These are phyloP conservation scores for Silurus meridionalis DNA, from an alignment of 2,113 vertebrate species.

Conservation along the genomic window DNA sequence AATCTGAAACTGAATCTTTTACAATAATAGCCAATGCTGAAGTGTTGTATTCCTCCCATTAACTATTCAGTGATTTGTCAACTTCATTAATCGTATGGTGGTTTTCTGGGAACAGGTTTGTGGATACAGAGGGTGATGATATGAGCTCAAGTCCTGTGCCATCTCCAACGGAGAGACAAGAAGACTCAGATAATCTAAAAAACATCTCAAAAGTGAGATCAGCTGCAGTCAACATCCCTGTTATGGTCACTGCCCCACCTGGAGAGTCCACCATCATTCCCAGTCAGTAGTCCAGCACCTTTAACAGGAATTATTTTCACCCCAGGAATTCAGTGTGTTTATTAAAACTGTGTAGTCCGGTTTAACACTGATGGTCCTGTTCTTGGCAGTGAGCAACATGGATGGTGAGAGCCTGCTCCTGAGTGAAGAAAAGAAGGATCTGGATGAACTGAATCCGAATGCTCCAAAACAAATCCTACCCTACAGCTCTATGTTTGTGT, in stretches of 20 bases:
- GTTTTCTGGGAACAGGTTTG: conserved; percentile 74
- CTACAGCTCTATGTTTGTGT: conserved; percentile 96
- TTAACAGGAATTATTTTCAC: not conserved
- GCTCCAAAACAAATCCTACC: conserved; percentile 87
- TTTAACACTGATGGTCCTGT: not conserved
- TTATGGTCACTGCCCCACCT: conserved; percentile 76
- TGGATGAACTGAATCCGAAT: conserved; percentile 73
- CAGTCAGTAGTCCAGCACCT: conserved; percentile 71
- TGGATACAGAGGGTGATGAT: conserved; percentile 73
- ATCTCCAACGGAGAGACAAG: conserved; percentile 79
- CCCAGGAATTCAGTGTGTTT: not conserved
- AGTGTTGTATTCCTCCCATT: not conserved
- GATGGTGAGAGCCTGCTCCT: conserved; percentile 81
- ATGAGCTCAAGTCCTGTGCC: conserved; percentile 65
- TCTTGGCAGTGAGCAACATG: conserved; percentile 78
- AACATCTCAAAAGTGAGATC: conserved; percentile 85
- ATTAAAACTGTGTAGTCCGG: not conserved
- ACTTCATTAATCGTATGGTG: not conserved
- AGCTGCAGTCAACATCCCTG: conserved; percentile 80
- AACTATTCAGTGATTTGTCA: not conserved
- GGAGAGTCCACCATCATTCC: conserved; percentile 77
- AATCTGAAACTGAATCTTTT: too few relatives aligned
- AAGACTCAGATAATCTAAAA: conserved; percentile 91
- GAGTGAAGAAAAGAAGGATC: conserved; percentile 88
- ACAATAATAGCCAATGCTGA: not conserved